phyloP scores from a whole-genome alignment of 1,140 invertebrate genomes.

The Micrasema minimum region DNA sequence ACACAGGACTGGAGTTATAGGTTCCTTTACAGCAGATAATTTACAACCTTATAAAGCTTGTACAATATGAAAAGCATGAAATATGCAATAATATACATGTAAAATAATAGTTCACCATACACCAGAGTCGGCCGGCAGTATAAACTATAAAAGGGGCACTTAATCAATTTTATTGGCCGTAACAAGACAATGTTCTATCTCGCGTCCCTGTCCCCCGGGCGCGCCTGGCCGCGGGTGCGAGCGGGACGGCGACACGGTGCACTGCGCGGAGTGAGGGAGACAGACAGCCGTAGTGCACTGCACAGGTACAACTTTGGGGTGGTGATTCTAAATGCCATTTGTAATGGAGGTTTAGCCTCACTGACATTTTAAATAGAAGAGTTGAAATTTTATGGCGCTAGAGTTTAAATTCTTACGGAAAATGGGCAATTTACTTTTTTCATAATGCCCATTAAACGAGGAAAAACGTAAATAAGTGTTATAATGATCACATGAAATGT shows the following conservation, averaged over 20 bases:
- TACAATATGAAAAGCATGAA: too few relatives aligned
- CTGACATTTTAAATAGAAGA: slow-evolving; percentile 32
- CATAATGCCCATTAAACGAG: too few relatives aligned
- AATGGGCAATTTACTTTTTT: too few relatives aligned
- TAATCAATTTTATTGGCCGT: slow-evolving; percentile 46
- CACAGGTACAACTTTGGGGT: background rate
- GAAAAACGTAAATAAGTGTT: too few relatives aligned
- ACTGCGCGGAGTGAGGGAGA: too few relatives aligned
- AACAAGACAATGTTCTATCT: slow-evolving; percentile 41
- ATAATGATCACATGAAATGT: too few relatives aligned
- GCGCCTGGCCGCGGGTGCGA: background rate
- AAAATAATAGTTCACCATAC: too few relatives aligned
- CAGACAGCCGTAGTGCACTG: background rate
- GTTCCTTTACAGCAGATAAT: slow-evolving; percentile 3
- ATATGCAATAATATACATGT: too few relatives aligned
- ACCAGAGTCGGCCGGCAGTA: slow-evolving; percentile 24
- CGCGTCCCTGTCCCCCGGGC: background rate
- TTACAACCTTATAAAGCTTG: slow-evolving; percentile 16
- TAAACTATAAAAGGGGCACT: slow-evolving; percentile 43
- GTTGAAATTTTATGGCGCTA: slow-evolving; percentile 15
- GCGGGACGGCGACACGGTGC: too few relatives aligned
- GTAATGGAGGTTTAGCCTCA: slow-evolving; percentile 28
- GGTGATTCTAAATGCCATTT: slow-evolving; percentile 37
- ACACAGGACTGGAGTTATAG: too few relatives aligned
- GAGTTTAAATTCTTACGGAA: background rate